A percentile compares a stretch with the other conserved stretches of the same genome.
These are phyloP conservation scores for Chironex yamaguchii DNA, from an alignment of 30 jellyfish, hydroid and myxozoan species.

Conservation along the genomic window DNA sequence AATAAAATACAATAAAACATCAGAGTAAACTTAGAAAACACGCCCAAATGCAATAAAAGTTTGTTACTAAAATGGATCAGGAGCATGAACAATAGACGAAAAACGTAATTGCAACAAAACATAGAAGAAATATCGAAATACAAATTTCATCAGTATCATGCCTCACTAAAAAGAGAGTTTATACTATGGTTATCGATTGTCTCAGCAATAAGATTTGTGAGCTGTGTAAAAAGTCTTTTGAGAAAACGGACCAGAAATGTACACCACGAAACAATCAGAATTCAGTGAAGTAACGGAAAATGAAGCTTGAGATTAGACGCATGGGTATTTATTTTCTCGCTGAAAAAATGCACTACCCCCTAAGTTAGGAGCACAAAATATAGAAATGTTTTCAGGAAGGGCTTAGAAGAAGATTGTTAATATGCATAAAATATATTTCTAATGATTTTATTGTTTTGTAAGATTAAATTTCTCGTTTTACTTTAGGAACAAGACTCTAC, in stretches of 20 bases:
- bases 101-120: conserved; percentile 56
- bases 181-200: too few relatives aligned
- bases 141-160: neutral
- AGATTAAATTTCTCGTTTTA: too few relatives aligned
- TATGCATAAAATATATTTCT: neutral
- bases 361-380: neutral
- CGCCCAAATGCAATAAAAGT: conserved; percentile 15
- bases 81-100: conserved; percentile 35
- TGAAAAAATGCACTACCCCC: conserved; percentile 18
- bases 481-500: neutral
- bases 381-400: neutral
- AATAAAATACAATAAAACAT: conserved; percentile 40
- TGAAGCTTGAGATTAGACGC: conserved; percentile 37
- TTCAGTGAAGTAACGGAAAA: conserved; percentile 48
- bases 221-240: neutral
- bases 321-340: conserved; percentile 58
- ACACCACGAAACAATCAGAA: conserved; percentile 18
- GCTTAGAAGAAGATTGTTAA: neutral
- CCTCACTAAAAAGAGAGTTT: neutral
- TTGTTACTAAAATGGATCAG: conserved; percentile 44
- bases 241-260: neutral
- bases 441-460: neutral
- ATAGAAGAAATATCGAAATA: neutral
- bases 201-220: neutral
- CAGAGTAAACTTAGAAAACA: conserved; percentile 53